Conservation (phyloP, 2,888 invertebrate genomes). For the Acanthosepion lycidas region DNA sequence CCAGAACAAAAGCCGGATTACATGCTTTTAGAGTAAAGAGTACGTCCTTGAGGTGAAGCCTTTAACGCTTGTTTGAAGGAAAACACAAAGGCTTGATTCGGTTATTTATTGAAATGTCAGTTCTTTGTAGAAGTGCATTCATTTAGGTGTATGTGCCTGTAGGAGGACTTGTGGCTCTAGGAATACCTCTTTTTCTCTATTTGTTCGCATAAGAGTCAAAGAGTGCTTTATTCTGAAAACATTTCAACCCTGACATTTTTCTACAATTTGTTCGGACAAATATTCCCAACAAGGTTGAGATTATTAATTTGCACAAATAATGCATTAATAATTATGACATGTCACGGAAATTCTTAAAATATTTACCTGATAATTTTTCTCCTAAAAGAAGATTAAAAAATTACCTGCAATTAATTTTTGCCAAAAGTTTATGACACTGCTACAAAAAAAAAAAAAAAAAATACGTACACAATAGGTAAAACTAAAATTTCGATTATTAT, state of each 20-base stretch:
- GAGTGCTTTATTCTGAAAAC: not conserved
- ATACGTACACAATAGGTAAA: no score
- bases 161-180: not conserved
- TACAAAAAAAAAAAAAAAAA: no score
- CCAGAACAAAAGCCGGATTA: not conserved
- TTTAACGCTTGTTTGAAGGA: not conserved
- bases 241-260: not conserved
- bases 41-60: not conserved
- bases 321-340: no score
- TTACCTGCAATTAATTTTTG: no score
- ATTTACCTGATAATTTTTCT: no score
- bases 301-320: not conserved
- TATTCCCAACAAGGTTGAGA: not conserved
- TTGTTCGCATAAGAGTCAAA: not conserved
- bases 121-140: not conserved
- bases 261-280: not conserved
- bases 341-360: no score
- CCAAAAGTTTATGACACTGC: no score
- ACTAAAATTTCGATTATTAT: no score
- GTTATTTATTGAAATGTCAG: conserved; percentile 4
- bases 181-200: not conserved
- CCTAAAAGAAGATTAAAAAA: no score
- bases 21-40: not conserved
- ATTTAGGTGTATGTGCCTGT: not conserved
- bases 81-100: not conserved